Base-by-base conservation (phyloP, 1,140 invertebrate species). In the Uloborus diversus region DNA sequence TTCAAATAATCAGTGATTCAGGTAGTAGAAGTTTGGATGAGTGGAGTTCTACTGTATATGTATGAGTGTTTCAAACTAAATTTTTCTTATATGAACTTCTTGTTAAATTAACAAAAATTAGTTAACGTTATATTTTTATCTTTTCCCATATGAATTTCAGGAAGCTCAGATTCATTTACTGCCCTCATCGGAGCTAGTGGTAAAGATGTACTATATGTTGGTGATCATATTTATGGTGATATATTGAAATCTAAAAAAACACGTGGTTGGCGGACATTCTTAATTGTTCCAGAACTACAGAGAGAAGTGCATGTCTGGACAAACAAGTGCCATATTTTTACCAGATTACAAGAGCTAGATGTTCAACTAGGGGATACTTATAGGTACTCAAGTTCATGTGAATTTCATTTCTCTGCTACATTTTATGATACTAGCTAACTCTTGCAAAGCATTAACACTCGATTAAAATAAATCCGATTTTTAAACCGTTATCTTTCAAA, bases 171-270 rank as follows among this genome's bases (percentile, higher is more conserved):
- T 85, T 96, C 99, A 0, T 99, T 99, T 87, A 98, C 96, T 9
- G 92, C 97, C 84, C 88, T 99, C 82, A 97, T 99, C 83, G 94
- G 96, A 42, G 96, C 96, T 27, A 97, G 97, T 87, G 97, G 97
- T 69, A 98, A 98, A 86, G 97, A 99, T 86, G 97, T 99, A 0
- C 88, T 99, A 0, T 99, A 99, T 85, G 92, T 99, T 80, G 96
- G 96, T n/a, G 98, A 99, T 89, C 97, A 99, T 86, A 99, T 99
- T 82, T 99, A 98, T 87, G 98, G 97, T 27, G 98, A 99, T 86
- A 99, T 99, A 83, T 89, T 99, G 35, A 99, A 99, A 85, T 98
- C 96, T 11, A 99, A 99, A 88, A 99, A 99, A 88, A 96, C 96
- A 53, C 90, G 95, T 33, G 84, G 84, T 0, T 99, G 98, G 98